Conservation (phyloP, 53 echinoderm and acorn worm species). For the Temnopleurus reevesii region DNA sequence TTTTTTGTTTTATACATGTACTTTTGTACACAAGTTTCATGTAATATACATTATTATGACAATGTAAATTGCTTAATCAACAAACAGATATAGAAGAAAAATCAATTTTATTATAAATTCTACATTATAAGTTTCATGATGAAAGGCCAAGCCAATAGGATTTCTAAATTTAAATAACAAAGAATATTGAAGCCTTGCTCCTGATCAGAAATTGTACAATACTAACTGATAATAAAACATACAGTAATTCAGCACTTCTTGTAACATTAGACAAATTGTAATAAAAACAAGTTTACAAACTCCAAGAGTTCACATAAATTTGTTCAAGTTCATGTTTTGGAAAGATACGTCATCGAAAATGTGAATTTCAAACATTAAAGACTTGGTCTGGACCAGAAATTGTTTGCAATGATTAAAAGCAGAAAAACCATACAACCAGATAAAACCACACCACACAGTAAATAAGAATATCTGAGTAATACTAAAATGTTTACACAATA, state of each 20-base stretch:
- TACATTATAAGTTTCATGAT: background rate
- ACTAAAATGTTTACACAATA: too few relatives aligned
- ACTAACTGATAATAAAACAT: too few relatives aligned
- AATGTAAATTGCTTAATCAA: background rate
- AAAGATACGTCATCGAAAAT: too few relatives aligned
- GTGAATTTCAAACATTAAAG: too few relatives aligned
- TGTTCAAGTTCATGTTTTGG: background rate
- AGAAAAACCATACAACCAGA: too few relatives aligned
- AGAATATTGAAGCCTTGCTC: too few relatives aligned
- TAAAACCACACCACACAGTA: too few relatives aligned
- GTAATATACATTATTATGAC: conserved; percentile 14
- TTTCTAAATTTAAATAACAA: background rate
- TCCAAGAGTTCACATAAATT: background rate
- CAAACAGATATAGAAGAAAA: background rate
- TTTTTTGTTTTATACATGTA: background rate
- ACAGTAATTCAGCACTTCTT: background rate
- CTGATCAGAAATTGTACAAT: too few relatives aligned
- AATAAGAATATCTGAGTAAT: too few relatives aligned
- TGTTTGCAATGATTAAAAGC: too few relatives aligned
- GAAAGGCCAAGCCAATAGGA: background rate
- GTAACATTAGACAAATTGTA: background rate
- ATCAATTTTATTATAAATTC: background rate
- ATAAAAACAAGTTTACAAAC: background rate
- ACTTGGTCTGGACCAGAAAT: too few relatives aligned
- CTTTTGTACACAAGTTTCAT: conserved; percentile 10